phyloP scores from a whole-genome alignment of 2,888 invertebrate genomes.

The Macropis europaea region DNA sequence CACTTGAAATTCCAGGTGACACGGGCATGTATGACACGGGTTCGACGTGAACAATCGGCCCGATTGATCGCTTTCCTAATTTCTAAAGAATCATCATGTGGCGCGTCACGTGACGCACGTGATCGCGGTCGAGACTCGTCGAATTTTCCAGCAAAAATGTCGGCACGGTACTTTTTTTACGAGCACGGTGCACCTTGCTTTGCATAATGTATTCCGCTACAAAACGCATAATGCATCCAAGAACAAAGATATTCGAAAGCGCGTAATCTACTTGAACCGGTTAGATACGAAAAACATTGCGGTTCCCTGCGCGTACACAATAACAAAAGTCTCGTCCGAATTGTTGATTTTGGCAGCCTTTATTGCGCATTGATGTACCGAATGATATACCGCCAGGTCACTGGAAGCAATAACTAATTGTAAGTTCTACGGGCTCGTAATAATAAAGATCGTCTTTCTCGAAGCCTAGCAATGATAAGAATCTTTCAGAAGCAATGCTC shows the following conservation, averaged over 20 bases:
- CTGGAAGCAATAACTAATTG: constrained; percentile 1
- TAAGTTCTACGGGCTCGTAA: constrained; percentile 11
- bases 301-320: constrained; percentile 15
- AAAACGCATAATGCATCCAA: constrained; percentile 20
- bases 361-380: constrained; percentile 7
- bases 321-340: constrained; percentile 18
- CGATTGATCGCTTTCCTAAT: constrained; percentile 4
- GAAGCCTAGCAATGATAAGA: neutral
- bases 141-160: neutral
- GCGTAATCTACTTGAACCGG: constrained; percentile 33
- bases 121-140: too few relatives aligned
- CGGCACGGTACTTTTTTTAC: constrained; percentile 5
- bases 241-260: constrained; percentile 34
- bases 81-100: neutral
- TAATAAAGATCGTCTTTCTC: neutral
- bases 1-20: neutral
- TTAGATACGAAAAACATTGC: constrained; percentile 28
- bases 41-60: neutral
- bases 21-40: neutral
- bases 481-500: neutral
- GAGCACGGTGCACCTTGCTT: constrained; percentile 13
- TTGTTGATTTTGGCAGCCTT: neutral
- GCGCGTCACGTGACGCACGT: neutral
- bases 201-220: constrained; percentile 36
- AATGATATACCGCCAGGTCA: constrained; percentile 12